Base-by-base conservation (phyloP, 2,797 vertebrate genomes). In the Hippocampus kuda region DNA sequence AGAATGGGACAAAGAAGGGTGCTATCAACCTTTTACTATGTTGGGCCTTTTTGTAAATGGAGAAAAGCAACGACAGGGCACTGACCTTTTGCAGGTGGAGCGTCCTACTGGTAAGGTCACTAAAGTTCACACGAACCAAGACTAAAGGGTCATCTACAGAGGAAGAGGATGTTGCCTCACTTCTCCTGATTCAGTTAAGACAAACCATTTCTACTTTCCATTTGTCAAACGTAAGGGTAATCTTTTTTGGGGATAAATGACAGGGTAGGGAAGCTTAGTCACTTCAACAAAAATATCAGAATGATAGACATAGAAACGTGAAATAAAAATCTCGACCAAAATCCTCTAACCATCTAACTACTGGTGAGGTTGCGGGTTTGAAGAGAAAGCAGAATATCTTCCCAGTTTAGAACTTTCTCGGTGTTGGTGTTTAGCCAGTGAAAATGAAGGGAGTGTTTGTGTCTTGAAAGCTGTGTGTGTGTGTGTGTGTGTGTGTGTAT, bases 21-120 rank as follows among this genome's bases (percentile, higher is more conserved):
- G 74, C 84, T 70, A 73, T 89, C 87, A 89, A 87, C 72, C 71
- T 87, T 87, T 87, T 83, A 87, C 85, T 87, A 79, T 84, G 74
- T 78, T 77, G 73, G 67, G 72, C 70, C 73, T 77, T 69, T 62
- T 44, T 68, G 65, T 8, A 65, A 65, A 65, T 65, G 63, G 34
- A 48, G 63, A 65, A 26, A 79, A 74, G 70, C 68, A 72, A 82
- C 76, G 15, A 76, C 72, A 64, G 54, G 73, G 75, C 71, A 60
- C 66, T 75, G 75, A 73, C 67, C 68, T 26, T 34, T n/a, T 49
- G 67, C 79, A 77, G 68, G 61, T 62, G 49, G 44, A 78, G 80
- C 68, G 57, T 77, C 72, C 70, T 74, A 78, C 68, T 5, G 22
- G 67, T 72, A 70, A 80, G 82, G 75, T 85, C 78, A 82, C 0